phyloP scores from a whole-genome alignment of 2,888 invertebrate genomes.

The Aphrophora alni region DNA sequence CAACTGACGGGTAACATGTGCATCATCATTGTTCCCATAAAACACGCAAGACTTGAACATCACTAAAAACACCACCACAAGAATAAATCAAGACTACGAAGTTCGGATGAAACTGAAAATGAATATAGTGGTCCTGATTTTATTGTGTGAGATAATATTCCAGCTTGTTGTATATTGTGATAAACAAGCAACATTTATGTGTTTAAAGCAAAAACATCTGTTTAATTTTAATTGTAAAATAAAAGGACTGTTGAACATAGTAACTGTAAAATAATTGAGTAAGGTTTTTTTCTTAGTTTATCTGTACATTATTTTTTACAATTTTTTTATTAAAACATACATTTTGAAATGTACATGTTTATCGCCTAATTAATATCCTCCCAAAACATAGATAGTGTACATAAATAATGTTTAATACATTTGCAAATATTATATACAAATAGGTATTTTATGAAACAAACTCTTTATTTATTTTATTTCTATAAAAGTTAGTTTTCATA shows the following conservation, averaged over 20 bases:
- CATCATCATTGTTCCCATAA: conserved; percentile 50
- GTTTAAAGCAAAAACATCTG: neutral
- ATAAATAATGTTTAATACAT: neutral
- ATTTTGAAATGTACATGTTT: neutral
- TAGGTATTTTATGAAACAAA: neutral
- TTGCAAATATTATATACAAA: neutral
- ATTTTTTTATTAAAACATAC: neutral
- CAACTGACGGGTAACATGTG: conserved; percentile 45
- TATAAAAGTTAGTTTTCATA: no score
- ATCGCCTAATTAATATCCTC: neutral
- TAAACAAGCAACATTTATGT: neutral
- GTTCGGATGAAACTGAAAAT: conserved; percentile 66
- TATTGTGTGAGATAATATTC: conserved; percentile 49
- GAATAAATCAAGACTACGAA: conserved; percentile 47
- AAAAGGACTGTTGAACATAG: neutral
- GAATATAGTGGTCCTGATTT: conserved; percentile 68
- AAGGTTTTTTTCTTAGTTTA: neutral
- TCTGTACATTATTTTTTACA: neutral
- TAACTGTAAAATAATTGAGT: neutral
- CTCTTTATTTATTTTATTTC: no score
- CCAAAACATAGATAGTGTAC: neutral
- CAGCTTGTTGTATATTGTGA: conserved; percentile 15
- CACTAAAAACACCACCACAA: conserved; percentile 53
- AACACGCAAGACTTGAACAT: conserved; percentile 51
- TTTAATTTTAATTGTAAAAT: neutral